These are phyloP conservation scores for Cirrhinus molitorella DNA, from an alignment of 2,797 vertebrate genomes.

Conservation along the genomic window DNA sequence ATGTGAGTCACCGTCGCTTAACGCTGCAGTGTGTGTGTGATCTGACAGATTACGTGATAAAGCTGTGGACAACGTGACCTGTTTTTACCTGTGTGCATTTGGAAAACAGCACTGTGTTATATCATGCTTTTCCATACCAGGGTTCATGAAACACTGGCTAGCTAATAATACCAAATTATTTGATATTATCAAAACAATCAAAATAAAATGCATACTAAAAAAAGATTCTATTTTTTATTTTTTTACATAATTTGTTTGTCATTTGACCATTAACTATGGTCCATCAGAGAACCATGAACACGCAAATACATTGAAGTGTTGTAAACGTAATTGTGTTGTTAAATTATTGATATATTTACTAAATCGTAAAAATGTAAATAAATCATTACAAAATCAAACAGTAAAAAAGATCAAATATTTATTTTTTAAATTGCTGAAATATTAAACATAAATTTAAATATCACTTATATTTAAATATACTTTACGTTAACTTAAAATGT, in stretches of 20 bases:
- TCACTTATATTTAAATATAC: too few species aligned
- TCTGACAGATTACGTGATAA: neutral
- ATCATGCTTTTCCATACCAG: neutral
- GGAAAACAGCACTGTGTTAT: neutral
- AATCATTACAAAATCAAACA: too few species aligned
- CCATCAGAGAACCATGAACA: neutral
- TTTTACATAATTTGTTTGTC: neutral
- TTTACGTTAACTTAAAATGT: too few species aligned
- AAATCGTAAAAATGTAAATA: neutral
- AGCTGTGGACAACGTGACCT: neutral
- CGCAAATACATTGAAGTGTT: neutral
- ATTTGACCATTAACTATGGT: neutral
- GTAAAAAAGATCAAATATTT: too few species aligned
- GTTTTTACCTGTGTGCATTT: neutral
- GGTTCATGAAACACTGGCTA: neutral
- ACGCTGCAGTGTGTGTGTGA: neutral
- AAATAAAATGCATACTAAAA: neutral
- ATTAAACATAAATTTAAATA: too few species aligned
- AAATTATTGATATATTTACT: neutral
- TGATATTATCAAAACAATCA: neutral
- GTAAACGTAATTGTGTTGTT: too few species aligned
- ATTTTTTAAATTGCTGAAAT: too few species aligned
- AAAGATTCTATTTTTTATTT: neutral
- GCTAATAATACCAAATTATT: neutral
- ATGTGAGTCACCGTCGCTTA: constrained; percentile 1